phyloP scores from a whole-genome alignment of 2,113 vertebrate species.

The Accipiter virgatus region DNA sequence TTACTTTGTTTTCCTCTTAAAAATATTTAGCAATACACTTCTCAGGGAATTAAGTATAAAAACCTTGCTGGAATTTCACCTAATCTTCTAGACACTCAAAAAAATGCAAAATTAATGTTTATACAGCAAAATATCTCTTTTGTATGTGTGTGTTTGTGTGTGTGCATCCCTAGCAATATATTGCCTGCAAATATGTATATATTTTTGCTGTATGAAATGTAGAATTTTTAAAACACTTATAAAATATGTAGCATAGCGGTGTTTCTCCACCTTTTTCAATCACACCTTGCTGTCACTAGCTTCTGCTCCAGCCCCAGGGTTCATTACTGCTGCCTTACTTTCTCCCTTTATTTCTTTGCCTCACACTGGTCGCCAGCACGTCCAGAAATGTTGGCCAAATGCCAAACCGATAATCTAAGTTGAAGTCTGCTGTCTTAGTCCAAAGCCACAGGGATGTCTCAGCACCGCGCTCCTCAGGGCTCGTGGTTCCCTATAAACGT shows the following conservation, averaged over 20 bases:
- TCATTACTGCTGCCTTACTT: not conserved
- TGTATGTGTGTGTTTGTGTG: not conserved
- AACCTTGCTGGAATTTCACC: not conserved
- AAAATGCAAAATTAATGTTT: not conserved
- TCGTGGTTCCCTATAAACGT: not conserved
- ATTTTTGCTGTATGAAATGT: not conserved
- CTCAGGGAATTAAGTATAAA: not conserved
- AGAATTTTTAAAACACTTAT: not conserved
- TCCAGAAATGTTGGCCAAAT: not conserved
- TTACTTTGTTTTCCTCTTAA: not conserved
- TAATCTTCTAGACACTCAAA: not conserved
- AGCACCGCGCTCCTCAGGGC: not conserved
- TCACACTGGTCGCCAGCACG: not conserved
- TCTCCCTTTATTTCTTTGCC: not conserved
- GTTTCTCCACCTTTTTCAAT: not conserved
- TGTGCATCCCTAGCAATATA: not conserved
- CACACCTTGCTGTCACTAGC: not conserved
- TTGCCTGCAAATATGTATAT: not conserved
- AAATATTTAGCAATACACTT: not conserved
- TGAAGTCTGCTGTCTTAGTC: not conserved
- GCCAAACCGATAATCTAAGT: not conserved
- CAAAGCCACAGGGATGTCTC: not conserved
- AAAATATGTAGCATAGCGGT: not conserved
- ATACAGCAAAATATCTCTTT: not conserved
- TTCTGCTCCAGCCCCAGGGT: not conserved